A percentile compares a stretch with the other conserved stretches of the same genome.
These are phyloP conservation scores for Anagyrus pseudococci DNA, from an alignment of 2,888 invertebrate genomes.

Conservation along the genomic window DNA sequence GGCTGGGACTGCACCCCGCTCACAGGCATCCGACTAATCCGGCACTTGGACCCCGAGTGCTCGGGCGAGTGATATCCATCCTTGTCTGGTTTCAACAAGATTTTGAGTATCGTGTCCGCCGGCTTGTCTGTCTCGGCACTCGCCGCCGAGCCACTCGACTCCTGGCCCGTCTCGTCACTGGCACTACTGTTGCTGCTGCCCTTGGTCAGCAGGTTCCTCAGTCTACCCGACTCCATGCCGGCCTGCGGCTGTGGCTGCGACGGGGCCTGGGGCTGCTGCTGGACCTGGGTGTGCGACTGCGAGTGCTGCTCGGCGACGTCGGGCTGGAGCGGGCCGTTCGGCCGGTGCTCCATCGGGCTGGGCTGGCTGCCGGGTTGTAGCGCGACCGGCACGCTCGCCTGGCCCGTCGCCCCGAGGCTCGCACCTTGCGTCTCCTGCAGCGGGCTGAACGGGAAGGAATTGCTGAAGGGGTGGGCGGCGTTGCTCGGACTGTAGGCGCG, in stretches of 20 bases:
- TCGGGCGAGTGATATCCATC: slow-evolving; percentile 63
- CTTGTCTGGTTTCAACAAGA: slow-evolving; percentile 71
- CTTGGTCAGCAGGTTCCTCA: slow-evolving; percentile 64
- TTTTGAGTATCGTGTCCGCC: slow-evolving; percentile 67
- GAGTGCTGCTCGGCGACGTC: slow-evolving; percentile 36
- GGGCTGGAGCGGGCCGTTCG: slow-evolving; percentile 26
- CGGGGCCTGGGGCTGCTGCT: slow-evolving; percentile 62
- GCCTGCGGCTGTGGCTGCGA: slow-evolving; percentile 39
- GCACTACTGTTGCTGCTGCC: slow-evolving; percentile 45
- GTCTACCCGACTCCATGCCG: slow-evolving; percentile 62
- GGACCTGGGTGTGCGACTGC: slow-evolving; percentile 64
- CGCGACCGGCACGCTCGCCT: no score
- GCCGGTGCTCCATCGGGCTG: slow-evolving; percentile 32
- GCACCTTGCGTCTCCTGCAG: slow-evolving; percentile 64
- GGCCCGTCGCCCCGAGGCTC: slow-evolving; percentile 51
- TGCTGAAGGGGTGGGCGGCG: slow-evolving; percentile 64
- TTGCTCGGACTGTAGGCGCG: slow-evolving; percentile 56
- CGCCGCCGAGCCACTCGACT: not conserved
- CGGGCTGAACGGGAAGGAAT: slow-evolving; percentile 71
- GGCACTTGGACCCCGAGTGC: slow-evolving; percentile 4
- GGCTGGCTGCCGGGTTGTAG: slow-evolving; percentile 54
- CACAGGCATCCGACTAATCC: slow-evolving; percentile 19
- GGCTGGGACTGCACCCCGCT: slow-evolving; percentile 9
- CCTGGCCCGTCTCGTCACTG: slow-evolving; percentile 41
- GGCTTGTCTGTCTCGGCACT: slow-evolving; percentile 47